Base-by-base conservation (phyloP, 2,888 invertebrate species). In the Petrophora chlorosata region DNA sequence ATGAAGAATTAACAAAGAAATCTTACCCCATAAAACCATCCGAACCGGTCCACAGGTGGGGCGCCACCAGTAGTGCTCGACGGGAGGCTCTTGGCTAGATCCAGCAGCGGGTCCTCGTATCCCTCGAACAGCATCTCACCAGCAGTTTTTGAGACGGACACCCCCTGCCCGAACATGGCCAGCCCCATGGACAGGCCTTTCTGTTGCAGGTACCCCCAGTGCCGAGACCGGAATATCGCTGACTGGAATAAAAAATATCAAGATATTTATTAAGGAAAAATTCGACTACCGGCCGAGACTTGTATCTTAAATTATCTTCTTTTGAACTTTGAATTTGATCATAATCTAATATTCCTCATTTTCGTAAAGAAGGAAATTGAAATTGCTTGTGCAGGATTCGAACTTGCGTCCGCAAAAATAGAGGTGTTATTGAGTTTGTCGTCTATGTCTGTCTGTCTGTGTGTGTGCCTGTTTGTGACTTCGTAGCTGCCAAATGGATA, bases 61-160 rank as follows among this genome's bases (percentile, higher is more conserved):
- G 92, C 90, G 0, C 92, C 91, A 0, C 92, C 91, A 0, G 70
- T 92, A 0, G 89, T 85, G 14, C 92, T 89, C 0, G 92, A 74
- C 0, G 93, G 92, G 43, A 94, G 67, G 56, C 87, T 90, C 54
- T 91, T 91, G 0, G 94, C 94, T 52, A 95, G 77, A 25, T 93
- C 92, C 45, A 97, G 91, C 39, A 97, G 76, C 0, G 92, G 82
- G 73, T 97, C 97, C 0, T 92, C 89, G 71, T 96, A 97, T 0
- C 97, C 97, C 1, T 94, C 94, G 69, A 97, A 96, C 0, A 97
- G 86, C 10, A 96, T 80, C 68, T 97, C 92, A 3, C 92, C 91
- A 0, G 93, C 94, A 0, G 92, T 88, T 71, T 92, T 94, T 0
- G 92, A 92, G 0, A 94, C 88, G 2, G 92, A 82, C 10, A 95